phyloP scores from a whole-genome alignment of 2,113 vertebrate genomes.

The Phalacrocorax carbo region DNA sequence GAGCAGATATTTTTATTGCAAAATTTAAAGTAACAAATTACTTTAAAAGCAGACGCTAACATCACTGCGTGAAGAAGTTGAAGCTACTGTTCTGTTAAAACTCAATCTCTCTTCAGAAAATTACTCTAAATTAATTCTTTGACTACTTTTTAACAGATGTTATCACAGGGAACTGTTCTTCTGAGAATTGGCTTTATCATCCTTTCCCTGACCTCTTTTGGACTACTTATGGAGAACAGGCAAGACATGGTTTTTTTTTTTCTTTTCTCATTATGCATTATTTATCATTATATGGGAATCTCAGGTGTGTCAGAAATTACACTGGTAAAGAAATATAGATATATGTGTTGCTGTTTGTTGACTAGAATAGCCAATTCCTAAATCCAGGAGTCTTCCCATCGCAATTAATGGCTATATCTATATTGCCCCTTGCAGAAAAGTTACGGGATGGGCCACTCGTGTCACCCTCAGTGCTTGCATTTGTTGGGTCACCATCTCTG shows the following conservation, averaged over 20 bases:
- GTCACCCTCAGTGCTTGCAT: background rate
- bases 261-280: background rate
- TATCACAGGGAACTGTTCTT: slow-evolving; percentile 79
- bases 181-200: slow-evolving; percentile 82
- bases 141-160: slow-evolving; percentile 57
- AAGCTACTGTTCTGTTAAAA: background rate
- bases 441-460: background rate
- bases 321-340: background rate
- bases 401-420: background rate
- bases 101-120: background rate
- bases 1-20: background rate
- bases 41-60: background rate
- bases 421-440: background rate
- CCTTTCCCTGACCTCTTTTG: slow-evolving; percentile 85
- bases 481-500: background rate
- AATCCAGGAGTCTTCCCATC: background rate
- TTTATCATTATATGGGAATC: background rate
- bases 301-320: background rate
- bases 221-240: slow-evolving; percentile 87
- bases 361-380: background rate
- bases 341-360: background rate
- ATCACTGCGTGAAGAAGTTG: background rate
- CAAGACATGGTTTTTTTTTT: slow-evolving; percentile 36
- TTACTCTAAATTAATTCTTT: background rate
- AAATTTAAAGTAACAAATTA: background rate